These are phyloP conservation scores for Cotesia chilonis DNA, from an alignment of 1,140 invertebrate genomes.

Conservation along the genomic window DNA sequence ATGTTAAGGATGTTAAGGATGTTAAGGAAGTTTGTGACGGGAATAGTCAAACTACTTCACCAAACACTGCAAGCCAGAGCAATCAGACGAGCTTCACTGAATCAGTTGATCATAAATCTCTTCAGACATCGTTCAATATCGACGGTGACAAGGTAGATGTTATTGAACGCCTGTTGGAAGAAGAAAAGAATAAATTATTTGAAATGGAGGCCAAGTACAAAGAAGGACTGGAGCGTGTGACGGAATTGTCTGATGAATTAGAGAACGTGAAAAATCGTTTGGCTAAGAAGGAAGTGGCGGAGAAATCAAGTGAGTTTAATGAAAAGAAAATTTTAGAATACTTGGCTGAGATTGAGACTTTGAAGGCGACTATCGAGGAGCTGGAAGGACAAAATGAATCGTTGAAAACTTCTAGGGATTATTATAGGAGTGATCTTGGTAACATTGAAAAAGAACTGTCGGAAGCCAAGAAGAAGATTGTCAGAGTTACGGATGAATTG, in stretches of 20 bases:
- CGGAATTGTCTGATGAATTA: neutral
- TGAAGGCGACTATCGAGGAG: too few relatives aligned
- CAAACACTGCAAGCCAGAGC: constrained; percentile 32
- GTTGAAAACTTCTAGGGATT: too few relatives aligned
- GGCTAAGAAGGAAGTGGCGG: constrained; percentile 43
- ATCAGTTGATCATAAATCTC: constrained; percentile 26
- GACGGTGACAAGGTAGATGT: neutral
- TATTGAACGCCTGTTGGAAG: neutral
- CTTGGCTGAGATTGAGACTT: neutral
- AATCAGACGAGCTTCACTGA: constrained; percentile 36
- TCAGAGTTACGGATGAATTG: neutral
- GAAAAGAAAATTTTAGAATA: constrained; percentile 21
- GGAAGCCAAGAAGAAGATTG: neutral
- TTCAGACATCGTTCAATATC: constrained; percentile 31
- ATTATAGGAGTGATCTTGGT: too few relatives aligned
- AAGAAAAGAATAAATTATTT: neutral
- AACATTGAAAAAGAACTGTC: too few relatives aligned
- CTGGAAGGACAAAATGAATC: too few relatives aligned
- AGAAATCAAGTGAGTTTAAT: constrained; percentile 40
- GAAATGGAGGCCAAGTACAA: neutral
- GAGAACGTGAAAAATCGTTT: constrained; percentile 30
- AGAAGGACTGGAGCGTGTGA: neutral
- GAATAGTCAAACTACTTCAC: constrained; percentile 37
- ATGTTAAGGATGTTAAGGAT: constrained; percentile 9
- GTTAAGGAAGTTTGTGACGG: constrained; percentile 8